Conservation (phyloP, 2,113 vertebrate species). For the Eulemur rufifrons region DNA sequence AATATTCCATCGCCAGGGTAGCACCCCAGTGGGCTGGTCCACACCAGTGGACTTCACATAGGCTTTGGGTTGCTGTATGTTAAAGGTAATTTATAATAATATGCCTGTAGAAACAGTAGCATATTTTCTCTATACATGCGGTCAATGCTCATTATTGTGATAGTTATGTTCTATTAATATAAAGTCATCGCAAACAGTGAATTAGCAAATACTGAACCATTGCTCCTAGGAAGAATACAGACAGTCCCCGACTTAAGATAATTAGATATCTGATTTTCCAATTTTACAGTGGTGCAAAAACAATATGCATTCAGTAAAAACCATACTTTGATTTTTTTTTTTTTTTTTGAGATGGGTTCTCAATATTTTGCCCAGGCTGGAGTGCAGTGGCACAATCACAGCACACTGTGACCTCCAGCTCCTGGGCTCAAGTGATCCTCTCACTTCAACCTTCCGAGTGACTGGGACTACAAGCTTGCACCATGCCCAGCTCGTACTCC, state of each 20-base stretch:
- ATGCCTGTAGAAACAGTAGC: background rate
- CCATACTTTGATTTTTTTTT: background rate
- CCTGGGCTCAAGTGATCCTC: too few relatives aligned
- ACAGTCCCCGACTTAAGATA: background rate
- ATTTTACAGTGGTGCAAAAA: background rate
- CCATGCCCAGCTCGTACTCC: background rate
- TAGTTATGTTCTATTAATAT: background rate
- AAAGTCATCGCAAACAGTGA: background rate
- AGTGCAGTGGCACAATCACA: background rate
- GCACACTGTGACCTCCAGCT: too few relatives aligned
- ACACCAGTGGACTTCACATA: background rate
- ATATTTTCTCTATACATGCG: background rate
- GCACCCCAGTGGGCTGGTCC: background rate
- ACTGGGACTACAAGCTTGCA: too few relatives aligned
- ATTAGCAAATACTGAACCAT: background rate
- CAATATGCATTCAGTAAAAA: background rate
- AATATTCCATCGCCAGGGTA: slow-evolving; percentile 46
- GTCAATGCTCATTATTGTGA: background rate
- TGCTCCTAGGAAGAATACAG: background rate
- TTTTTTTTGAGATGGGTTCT: too few relatives aligned
- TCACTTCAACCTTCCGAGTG: too few relatives aligned
- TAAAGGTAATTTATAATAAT: slow-evolving; percentile 51
- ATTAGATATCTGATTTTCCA: background rate
- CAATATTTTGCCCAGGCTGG: background rate
- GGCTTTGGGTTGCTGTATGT: background rate